Evolutionary conservation across 2,888 invertebrate genomes (phyloP), one percentile per base, ranked within the genome.

Genomic region (Trachelus tabidus): DNA sequence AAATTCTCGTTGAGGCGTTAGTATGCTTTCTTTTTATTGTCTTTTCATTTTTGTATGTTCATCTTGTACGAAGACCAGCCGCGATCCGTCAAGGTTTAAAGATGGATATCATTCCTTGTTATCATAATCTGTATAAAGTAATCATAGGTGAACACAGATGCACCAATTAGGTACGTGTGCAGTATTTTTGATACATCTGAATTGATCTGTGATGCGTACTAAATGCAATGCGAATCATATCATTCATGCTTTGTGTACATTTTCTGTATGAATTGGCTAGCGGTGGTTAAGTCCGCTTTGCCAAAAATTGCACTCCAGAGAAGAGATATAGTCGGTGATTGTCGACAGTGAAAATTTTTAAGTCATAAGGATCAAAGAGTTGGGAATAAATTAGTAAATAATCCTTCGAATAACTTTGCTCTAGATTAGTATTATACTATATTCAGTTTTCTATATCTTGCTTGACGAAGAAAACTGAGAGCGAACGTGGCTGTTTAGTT

Each of bases 121-220:
- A 71, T 71, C 71, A 34, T 56, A 71, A 71, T 33, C 12, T 71
- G 71, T 71, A 71, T 79, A 75, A 80, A 78, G 80, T 82, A 79
- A 80, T 75, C 71, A 78, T 80, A 79, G 79, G 69, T 76, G 77
- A 79, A 82, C 80, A 79, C 79, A 81, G 78, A 81, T 81, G 80
- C 83, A 83, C 82, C 79, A 78, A 79, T 81, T 79, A 80, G 76
- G 79, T 76, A 82, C 81, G 37, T 68, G 79, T 82, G 83, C 82
- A 79, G 82, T 87, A 86, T 86, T 86, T 87, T 86, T 87, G 85
- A 87, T 87, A 86, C 85, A 82, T 83, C 82, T 82, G 81, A 85
- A 86, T 82, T 83, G 81, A 85, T 83, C 83, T 85, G 86, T 85
- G 85, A 85, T 85, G 87, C 79, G 79, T 79, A 71, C 71, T 71